phyloP scores from a whole-genome alignment of 2,888 invertebrate genomes.

The Callyntrura sp. region DNA sequence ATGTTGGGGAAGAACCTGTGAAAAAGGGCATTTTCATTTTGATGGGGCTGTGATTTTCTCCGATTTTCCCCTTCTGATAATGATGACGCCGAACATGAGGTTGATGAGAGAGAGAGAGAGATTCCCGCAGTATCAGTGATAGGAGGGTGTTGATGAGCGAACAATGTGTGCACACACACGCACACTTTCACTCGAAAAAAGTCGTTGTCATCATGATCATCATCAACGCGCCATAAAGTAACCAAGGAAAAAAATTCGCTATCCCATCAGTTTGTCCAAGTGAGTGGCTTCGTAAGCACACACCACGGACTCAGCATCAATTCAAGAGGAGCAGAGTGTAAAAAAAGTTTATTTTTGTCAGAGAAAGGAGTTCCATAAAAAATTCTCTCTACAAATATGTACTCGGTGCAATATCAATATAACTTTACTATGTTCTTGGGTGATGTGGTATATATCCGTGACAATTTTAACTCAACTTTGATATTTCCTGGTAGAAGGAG shows the following conservation, averaged over 20 bases:
- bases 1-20: slow-evolving; percentile 15
- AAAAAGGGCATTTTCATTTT: slow-evolving; percentile 23
- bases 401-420: no score
- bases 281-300: neutral
- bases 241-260: slow-evolving; percentile 27
- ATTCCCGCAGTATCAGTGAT: no score
- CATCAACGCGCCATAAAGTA: neutral
- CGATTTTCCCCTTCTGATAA: slow-evolving; percentile 31
- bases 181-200: neutral
- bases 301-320: slow-evolving; percentile 31
- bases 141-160: neutral
- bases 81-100: slow-evolving; percentile 1
- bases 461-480: slow-evolving; percentile 1
- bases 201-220: slow-evolving; percentile 1
- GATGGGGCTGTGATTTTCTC: slow-evolving; percentile 16
- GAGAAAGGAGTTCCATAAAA: no score
- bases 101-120: neutral
- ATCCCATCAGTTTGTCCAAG: slow-evolving; percentile 32
- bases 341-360: slow-evolving; percentile 1
- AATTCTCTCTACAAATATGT: no score
- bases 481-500: neutral
- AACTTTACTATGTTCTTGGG: no score
- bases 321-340: neutral
- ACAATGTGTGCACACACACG: slow-evolving; percentile 27
- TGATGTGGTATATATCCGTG: no score